A percentile compares a stretch with the other conserved stretches of the same genome.
phyloP scores from a whole-genome alignment of 2,888 invertebrate species.

The Neoscelio sp. region DNA sequence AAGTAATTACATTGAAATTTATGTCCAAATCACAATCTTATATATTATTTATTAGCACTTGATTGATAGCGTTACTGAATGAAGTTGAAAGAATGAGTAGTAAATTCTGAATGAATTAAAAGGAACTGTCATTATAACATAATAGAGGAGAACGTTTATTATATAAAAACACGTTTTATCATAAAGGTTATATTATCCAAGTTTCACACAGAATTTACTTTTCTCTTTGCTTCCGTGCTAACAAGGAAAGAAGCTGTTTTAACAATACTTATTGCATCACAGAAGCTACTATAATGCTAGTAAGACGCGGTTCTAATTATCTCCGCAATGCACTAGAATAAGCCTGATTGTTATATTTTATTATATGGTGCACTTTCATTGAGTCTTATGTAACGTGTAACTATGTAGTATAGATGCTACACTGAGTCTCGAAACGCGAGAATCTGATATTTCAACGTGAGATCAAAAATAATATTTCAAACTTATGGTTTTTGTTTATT shows the following conservation, averaged over 20 bases:
- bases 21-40: too few species aligned
- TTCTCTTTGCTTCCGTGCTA: constrained; percentile 28
- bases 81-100: neutral
- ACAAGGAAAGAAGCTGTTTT: constrained; percentile 40
- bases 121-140: constrained; percentile 4
- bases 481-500: neutral
- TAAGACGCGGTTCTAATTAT: constrained; percentile 58
- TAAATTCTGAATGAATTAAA: neutral
- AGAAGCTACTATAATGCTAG: constrained; percentile 41
- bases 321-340: constrained; percentile 28
- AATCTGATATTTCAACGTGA: neutral
- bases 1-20: too few species aligned
- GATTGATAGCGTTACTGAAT: neutral
- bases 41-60: too few species aligned
- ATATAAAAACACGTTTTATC: constrained; percentile 33
- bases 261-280: constrained; percentile 56
- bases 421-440: neutral
- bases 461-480: too few species aligned
- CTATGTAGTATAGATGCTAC: constrained; percentile 10
- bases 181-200: constrained; percentile 36
- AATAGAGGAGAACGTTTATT: constrained; percentile 19
- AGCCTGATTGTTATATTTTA: constrained; percentile 48
- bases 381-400: constrained; percentile 15
- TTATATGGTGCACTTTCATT: constrained; percentile 57
- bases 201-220: constrained; percentile 43